Base-by-base conservation (phyloP, 2,113 vertebrate species). In the Rhodinocichla rosea region DNA sequence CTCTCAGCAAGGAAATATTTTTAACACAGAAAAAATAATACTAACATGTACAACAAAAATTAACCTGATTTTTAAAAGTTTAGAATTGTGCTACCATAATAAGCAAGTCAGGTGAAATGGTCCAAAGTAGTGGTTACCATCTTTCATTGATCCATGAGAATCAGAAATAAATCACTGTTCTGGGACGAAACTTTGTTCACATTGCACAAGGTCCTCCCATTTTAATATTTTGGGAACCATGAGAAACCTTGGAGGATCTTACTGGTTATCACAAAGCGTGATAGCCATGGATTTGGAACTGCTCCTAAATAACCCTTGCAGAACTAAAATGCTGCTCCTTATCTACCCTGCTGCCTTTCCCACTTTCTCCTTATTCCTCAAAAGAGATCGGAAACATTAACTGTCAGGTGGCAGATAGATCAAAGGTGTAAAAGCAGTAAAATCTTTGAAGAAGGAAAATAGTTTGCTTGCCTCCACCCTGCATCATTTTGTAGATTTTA, bases 401-500 rank as follows among this genome's bases (percentile, higher is more conserved):
- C 84, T 30, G 39, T 7, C 60, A 70, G 23, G 39, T 35, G n/a
- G 26, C 39, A 80, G 30, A 81, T 6, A 63, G 2, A 79, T n/a
- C 32, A 64, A 56, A 89, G 23, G 45, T 13, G 70, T 12, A 78
- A 83, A 81, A 28, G 3, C 64, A 55, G 21, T 40, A 78, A 62
- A 65, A 62, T 37, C 9, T 42, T 20, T 44, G 70, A 91, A 87
- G 56, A 84, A 83, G 28, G 23, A 87, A 92, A 88, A 82, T 19
- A 56, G 67, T 63, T 87, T 67, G 49, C 87, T 55, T 98, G 99
- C 99, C 99, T 98, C 99, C 99, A 80, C 99, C 99, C 97, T 99
- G 99, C 99, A 99, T 99, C 99, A 99, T 99, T 97, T 99, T 99
- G 98, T 99, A 99, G 98, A 99, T 99, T 97, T 99, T 99, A 98